Conservation (phyloP, 2,797 vertebrate genomes). For the Acanthornis magna region DNA sequence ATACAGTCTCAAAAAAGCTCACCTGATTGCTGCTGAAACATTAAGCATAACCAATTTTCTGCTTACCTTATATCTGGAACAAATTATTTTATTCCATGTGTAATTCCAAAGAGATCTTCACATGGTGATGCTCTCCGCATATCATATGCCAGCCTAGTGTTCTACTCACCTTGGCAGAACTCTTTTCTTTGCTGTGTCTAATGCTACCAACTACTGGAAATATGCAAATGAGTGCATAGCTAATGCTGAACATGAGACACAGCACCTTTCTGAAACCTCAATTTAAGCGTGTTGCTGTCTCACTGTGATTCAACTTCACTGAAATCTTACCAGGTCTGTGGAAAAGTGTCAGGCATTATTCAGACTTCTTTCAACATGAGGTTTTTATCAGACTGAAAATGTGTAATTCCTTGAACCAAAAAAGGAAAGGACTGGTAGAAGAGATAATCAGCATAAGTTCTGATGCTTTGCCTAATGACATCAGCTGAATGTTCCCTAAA, state of each 20-base stretch:
- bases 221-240: neutral
- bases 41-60: neutral
- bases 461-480: neutral
- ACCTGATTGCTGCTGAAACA: slow-evolving; percentile 12
- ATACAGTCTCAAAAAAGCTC: neutral
- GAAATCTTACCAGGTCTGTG: neutral
- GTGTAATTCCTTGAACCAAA: no score
- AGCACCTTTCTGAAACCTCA: neutral
- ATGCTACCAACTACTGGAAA: neutral
- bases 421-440: neutral
- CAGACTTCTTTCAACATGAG: neutral
- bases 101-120: slow-evolving; percentile 34
- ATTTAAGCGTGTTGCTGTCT: neutral
- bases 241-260: neutral
- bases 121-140: neutral
- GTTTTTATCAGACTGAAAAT: neutral
- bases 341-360: neutral
- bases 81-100: neutral
- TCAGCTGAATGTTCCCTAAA: neutral
- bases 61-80: slow-evolving; percentile 8
- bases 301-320: neutral
- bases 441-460: neutral
- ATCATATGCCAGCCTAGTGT: neutral
- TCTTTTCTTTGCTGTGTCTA: neutral
- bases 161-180: neutral